Conservation (phyloP, 2,888 invertebrate genomes). For the Lepidochitona cinerea region DNA sequence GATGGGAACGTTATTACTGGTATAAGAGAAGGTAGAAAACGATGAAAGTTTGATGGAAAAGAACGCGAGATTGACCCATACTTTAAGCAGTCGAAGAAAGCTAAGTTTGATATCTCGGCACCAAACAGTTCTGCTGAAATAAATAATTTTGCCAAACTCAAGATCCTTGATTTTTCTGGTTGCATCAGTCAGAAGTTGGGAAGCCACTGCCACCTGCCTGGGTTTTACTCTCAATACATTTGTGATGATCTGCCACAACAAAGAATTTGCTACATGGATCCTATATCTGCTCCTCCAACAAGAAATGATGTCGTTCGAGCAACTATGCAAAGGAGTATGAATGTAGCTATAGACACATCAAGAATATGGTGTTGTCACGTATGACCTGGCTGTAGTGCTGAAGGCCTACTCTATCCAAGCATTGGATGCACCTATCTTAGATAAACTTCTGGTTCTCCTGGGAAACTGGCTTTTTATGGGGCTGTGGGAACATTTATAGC, state of each 20-base stretch:
- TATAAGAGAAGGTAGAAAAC: background rate
- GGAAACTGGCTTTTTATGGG: constrained; percentile 5
- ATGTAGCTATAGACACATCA: constrained; percentile 15
- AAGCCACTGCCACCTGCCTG: constrained; percentile 5
- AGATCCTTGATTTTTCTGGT: background rate
- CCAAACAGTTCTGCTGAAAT: background rate
- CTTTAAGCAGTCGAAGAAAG: background rate
- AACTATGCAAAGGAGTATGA: constrained; percentile 13
- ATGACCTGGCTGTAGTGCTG: constrained; percentile 17
- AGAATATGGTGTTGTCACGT: constrained; percentile 19
- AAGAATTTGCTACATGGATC: constrained; percentile 19
- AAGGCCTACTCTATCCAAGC: constrained; percentile 22
- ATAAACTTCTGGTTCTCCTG: background rate
- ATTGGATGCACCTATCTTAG: constrained; percentile 12
- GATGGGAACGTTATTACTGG: too few species aligned
- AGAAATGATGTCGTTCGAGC: constrained; percentile 21
- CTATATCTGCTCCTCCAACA: constrained; percentile 13
- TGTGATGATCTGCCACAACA: constrained; percentile 12
- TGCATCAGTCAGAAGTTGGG: background rate
- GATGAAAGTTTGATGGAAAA: background rate
- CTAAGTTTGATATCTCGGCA: background rate
- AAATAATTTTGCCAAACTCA: background rate
- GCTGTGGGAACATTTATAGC: constrained; percentile 1
- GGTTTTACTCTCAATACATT: constrained; percentile 1
- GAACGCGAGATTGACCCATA: background rate